Evolutionary conservation across 1,140 invertebrate species (phyloP).

Genomic region (Lordiphosa mommai): DNA sequence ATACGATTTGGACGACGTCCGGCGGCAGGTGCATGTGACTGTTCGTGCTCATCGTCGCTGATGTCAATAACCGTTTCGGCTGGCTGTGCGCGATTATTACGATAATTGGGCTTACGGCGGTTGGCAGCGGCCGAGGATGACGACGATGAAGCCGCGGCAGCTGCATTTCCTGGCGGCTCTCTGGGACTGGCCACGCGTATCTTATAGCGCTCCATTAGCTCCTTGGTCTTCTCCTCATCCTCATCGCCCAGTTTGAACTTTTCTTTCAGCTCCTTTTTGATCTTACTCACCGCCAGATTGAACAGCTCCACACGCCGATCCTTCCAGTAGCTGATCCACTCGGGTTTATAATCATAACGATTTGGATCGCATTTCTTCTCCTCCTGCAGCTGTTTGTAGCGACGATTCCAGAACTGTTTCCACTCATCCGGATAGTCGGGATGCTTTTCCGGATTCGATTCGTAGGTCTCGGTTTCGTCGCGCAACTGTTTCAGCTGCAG

Average conservation of each 20-base stretch:
- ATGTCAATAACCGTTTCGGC: constrained; percentile 59
- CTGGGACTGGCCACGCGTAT: constrained; percentile 46
- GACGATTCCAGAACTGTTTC: constrained; percentile 91
- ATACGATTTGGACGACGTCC: constrained; percentile 10
- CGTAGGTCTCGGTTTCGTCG: constrained; percentile 85
- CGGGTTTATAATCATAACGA: constrained; percentile 90
- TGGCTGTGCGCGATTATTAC: constrained; percentile 7
- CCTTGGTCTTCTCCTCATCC: constrained; percentile 67
- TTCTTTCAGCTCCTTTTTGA: constrained; percentile 81
- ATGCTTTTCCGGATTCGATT: constrained; percentile 92
- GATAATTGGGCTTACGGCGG: constrained; percentile 45
- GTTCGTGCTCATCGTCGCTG: constrained; percentile 73
- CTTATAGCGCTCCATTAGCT: constrained; percentile 69
- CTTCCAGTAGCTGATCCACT: constrained; percentile 92
- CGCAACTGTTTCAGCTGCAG: constrained; percentile 80
- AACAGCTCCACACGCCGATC: constrained; percentile 88
- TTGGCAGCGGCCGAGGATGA: not conserved
- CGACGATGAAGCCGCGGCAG: not conserved
- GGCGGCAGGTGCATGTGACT: constrained; percentile 8
- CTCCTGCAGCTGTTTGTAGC: constrained; percentile 89
- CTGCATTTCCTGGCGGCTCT: not conserved
- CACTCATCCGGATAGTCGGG: constrained; percentile 91
- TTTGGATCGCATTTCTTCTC: constrained; percentile 87
- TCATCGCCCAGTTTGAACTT: constrained; percentile 80
- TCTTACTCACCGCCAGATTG: constrained; percentile 80